Base-by-base conservation (phyloP, 2,113 vertebrate species). In the Tragulus kanchil region DNA sequence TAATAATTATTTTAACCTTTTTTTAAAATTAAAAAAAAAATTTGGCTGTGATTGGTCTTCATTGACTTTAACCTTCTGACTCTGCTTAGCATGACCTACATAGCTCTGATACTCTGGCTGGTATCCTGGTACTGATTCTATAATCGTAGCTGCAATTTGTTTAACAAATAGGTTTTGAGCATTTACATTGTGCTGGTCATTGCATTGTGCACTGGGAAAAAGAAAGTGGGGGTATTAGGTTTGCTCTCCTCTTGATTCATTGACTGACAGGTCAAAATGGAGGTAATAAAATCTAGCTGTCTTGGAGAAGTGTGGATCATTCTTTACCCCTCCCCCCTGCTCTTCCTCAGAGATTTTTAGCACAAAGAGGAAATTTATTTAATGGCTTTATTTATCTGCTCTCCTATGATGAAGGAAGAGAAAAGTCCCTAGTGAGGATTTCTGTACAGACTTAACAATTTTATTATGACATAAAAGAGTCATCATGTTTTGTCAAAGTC, bases 381-480 rank as follows among this genome's bases (percentile, higher is more conserved):
- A 52, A 65, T 78, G 54, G 14, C 17, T 65, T 21, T 75, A 21
- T 67, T 26, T 85, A 36, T 78, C 50, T 94, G 64, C 61, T 88
- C 48, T 95, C 56, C 56, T 62, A 4, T 95, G 85, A 92, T 79
- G 86, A n/a, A 65, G 78, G 62, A 81, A 62, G 14, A 67, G 65
- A 85, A 93, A 95, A 95, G 58, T 19, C 67, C 56, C 71, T 52
- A 31, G 45, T 31, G 61, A 98, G 75, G 65, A 88, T 97, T 96
- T 81, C 83, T 90, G 42, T 84, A 96, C 95, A 96, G 93, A 61
- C 25, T 96, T 97, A 94, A 84, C 87, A 90, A 52, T 96, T 85
- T 94, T 96, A 50, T 89, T 89, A 93, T 31, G 77, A 65, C 73
- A 56, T 84, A 78, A 85, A 61, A 11, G 11, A 56, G n/a, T 96